Conservation (phyloP, 2,113 vertebrate genomes). For the Lonchura striata region DNA sequence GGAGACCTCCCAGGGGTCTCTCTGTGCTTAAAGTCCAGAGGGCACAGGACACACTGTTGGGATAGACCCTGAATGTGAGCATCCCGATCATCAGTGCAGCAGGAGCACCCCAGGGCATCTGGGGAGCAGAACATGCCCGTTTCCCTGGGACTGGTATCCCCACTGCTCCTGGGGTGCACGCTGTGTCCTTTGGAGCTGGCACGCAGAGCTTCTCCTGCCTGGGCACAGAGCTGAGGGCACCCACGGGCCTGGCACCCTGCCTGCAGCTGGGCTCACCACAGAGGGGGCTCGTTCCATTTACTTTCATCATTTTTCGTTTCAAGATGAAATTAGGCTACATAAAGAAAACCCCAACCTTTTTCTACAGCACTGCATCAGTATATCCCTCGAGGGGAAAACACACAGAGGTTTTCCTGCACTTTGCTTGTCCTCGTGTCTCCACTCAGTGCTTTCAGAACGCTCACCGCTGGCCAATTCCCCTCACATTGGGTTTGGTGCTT, state of each 20-base stretch:
- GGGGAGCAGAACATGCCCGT: not conserved
- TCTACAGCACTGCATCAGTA: constrained; percentile 25
- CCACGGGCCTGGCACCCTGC: not conserved
- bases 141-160: not conserved
- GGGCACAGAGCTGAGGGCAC: not conserved
- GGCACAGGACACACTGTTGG: accelerated
- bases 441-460: not conserved
- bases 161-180: accelerated
- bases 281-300: constrained; percentile 16
- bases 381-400: constrained; percentile 43
- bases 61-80: not conserved
- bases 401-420: constrained; percentile 34
- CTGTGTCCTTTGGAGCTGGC: accelerated
- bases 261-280: not conserved
- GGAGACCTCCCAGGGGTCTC: not conserved
- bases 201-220: not conserved
- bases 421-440: not conserved
- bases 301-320: constrained; percentile 51
- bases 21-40: accelerated
- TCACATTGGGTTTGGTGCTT: not conserved
- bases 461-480: not conserved
- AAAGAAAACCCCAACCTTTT: constrained; percentile 5
- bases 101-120: accelerated
- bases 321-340: constrained; percentile 52
- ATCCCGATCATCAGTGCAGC: not conserved